A percentile compares a stretch with the other conserved stretches of the same genome.
Evolutionary conservation across 1,140 invertebrate genomes (phyloP).

Genomic region (Drosophila sturtevanti): DNA sequence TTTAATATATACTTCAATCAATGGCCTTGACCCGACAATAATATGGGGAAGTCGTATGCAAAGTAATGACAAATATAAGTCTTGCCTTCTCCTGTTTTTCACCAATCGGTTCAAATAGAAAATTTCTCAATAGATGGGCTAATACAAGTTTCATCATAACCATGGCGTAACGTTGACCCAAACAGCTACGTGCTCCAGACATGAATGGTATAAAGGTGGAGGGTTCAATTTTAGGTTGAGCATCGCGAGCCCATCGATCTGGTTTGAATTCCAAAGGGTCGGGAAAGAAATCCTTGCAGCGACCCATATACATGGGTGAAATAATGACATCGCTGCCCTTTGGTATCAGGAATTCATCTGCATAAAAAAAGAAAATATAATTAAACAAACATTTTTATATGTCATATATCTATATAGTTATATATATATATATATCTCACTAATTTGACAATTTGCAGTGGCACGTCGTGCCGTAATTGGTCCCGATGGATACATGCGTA

Average conservation of each 20-base stretch:
- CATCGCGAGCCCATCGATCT: constrained; percentile 86
- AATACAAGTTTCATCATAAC: constrained; percentile 66
- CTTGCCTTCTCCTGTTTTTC: constrained; percentile 50
- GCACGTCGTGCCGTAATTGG: constrained; percentile 87
- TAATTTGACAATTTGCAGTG: constrained; percentile 57
- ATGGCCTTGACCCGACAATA: constrained; percentile 48
- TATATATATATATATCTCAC: too few relatives aligned
- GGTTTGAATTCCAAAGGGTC: constrained; percentile 90
- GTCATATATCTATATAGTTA: too few relatives aligned
- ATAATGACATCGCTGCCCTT: constrained; percentile 59
- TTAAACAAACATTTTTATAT: background rate
- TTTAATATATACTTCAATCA: constrained; percentile 13
- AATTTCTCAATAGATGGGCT: constrained; percentile 60
- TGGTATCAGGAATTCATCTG: constrained; percentile 65
- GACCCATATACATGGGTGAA: constrained; percentile 63
- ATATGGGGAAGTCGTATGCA: constrained; percentile 56
- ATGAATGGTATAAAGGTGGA: constrained; percentile 87
- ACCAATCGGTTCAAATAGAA: constrained; percentile 64
- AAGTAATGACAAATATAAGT: constrained; percentile 49
- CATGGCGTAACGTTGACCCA: constrained; percentile 84
- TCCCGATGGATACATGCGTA: constrained; percentile 92
- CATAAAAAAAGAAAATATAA: background rate
- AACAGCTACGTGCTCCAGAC: constrained; percentile 87
- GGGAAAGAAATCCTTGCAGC: constrained; percentile 84
- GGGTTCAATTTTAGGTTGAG: constrained; percentile 82